Evolutionary conservation across 2,113 vertebrate genomes (phyloP).

Genomic region (Pogona vitticeps): DNA sequence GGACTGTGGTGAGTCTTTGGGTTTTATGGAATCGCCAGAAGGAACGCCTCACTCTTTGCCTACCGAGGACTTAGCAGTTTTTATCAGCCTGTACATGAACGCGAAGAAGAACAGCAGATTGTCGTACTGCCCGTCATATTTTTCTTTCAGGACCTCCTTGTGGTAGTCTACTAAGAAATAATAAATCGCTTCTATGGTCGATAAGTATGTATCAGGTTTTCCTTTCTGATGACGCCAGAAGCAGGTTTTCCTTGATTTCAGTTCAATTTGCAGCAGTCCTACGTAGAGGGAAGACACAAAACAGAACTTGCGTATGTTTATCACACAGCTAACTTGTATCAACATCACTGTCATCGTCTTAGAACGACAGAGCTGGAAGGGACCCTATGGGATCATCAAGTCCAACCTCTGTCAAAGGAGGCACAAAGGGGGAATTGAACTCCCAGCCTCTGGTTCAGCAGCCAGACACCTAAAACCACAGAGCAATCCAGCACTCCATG

Average conservation of each 20-base stretch:
- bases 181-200: slow-evolving; percentile 97
- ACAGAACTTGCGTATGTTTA: not conserved
- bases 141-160: slow-evolving; percentile 78
- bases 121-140: slow-evolving; percentile 92
- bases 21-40: slow-evolving; percentile 10
- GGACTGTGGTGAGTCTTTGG: not conserved
- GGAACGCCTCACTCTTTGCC: slow-evolving; percentile 74
- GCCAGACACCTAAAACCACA: too few relatives aligned
- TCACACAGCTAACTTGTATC: not conserved
- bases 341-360: too few relatives aligned
- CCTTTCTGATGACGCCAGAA: slow-evolving; percentile 98
- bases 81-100: slow-evolving; percentile 90
- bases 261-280: slow-evolving; percentile 92
- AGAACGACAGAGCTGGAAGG: too few relatives aligned
- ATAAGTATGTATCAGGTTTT: slow-evolving; percentile 92
- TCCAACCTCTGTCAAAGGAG: too few relatives aligned
- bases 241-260: slow-evolving; percentile 92
- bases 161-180: slow-evolving; percentile 96
- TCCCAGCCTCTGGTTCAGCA: too few relatives aligned
- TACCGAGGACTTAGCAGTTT: slow-evolving; percentile 83
- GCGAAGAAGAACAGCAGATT: slow-evolving; percentile 96
- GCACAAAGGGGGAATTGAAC: too few relatives aligned
- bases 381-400: too few relatives aligned
- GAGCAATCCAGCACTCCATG: too few relatives aligned
- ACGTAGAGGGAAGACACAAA: slow-evolving; percentile 24